Evolutionary conservation across 2,888 invertebrate species (phyloP).

Genomic region (Epiblema foenella): DNA sequence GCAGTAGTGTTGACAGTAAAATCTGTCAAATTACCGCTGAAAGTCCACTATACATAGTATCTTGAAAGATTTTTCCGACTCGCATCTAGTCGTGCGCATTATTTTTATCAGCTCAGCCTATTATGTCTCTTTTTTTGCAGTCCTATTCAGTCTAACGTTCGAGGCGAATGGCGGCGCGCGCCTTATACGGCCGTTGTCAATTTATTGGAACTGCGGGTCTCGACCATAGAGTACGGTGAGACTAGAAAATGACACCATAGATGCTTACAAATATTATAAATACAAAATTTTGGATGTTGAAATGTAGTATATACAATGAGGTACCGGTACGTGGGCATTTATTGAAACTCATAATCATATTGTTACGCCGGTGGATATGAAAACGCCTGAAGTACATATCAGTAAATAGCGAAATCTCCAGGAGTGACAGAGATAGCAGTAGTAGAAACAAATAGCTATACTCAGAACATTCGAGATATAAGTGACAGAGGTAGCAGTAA

Average conservation of each 20-base stretch:
- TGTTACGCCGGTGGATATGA: too few species aligned
- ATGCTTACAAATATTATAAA: neutral
- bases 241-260: conserved; percentile 11
- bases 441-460: too few species aligned
- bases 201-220: conserved; percentile 73
- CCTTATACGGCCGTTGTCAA: conserved; percentile 80
- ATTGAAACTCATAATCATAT: too few species aligned
- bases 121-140: conserved; percentile 35
- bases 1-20: neutral
- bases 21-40: neutral
- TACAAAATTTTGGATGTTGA: too few species aligned
- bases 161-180: conserved; percentile 67
- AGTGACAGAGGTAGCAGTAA: too few species aligned
- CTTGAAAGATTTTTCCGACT: conserved; percentile 2
- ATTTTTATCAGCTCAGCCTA: conserved; percentile 19
- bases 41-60: neutral
- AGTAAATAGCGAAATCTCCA: too few species aligned
- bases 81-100: neutral
- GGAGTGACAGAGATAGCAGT: too few species aligned
- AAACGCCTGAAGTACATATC: too few species aligned
- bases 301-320: too few species aligned
- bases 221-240: conserved; percentile 37
- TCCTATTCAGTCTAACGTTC: conserved; percentile 58
- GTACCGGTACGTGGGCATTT: too few species aligned
- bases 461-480: too few species aligned